phyloP scores from a whole-genome alignment of 2,888 invertebrate genomes.

The Plebejus argus region DNA sequence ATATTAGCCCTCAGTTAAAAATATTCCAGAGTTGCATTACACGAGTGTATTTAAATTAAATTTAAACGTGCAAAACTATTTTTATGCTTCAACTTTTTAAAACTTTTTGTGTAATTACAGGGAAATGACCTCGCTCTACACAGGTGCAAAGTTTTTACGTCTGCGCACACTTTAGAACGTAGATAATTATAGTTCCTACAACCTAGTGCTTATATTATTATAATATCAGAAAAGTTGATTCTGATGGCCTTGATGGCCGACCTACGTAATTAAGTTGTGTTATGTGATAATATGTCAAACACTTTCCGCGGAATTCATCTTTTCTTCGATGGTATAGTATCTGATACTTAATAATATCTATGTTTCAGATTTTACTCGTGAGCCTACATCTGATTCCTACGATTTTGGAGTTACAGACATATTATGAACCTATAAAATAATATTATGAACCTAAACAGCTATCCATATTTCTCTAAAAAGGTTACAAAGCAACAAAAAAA shows the following conservation, averaged over 20 bases:
- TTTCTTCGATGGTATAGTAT: too few species aligned
- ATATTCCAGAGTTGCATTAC: constrained; percentile 38
- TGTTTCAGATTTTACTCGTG: too few species aligned
- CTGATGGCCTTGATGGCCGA: too few species aligned
- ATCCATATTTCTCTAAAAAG: neutral
- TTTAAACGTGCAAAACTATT: neutral
- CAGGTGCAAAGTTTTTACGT: neutral
- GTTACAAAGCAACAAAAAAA: neutral
- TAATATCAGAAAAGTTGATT: too few species aligned
- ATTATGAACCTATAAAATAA: too few species aligned
- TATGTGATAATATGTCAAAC: too few species aligned
- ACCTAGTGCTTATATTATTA: too few species aligned
- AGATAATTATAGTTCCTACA: neutral
- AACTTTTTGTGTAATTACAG: constrained; percentile 10
- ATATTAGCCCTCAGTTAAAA: constrained; percentile 45
- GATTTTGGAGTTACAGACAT: too few species aligned
- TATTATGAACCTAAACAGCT: neutral
- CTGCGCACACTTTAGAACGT: neutral
- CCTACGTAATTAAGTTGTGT: too few species aligned
- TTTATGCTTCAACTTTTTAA: constrained; percentile 8
- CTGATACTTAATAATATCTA: too few species aligned
- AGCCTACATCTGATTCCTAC: too few species aligned
- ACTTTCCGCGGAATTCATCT: too few species aligned
- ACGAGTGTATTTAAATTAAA: constrained; percentile 28
- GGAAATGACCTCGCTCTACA: neutral